Conservation (phyloP, 1,140 invertebrate genomes). For the Hetaerina americana region DNA sequence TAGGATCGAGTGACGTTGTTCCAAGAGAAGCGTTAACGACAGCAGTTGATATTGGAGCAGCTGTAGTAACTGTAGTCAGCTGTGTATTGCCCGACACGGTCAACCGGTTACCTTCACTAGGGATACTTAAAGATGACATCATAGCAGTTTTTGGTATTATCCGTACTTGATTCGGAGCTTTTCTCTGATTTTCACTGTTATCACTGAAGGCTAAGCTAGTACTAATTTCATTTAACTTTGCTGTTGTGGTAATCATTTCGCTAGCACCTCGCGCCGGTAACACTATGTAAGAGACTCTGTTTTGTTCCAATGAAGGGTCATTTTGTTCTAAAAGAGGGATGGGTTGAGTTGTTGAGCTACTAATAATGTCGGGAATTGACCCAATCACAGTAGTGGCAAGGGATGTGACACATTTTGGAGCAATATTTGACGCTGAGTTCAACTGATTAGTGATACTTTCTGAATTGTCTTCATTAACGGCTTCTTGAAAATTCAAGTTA, state of each 20-base stretch:
- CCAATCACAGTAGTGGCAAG: not conserved
- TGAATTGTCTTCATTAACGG: not conserved
- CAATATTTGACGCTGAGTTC: not conserved
- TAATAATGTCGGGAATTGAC: not conserved
- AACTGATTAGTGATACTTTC: constrained; percentile 1
- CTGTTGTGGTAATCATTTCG: not conserved
- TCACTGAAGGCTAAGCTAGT: not conserved
- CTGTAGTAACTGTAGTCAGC: not conserved
- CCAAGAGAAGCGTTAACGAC: not conserved
- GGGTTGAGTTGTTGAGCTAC: constrained; percentile 2
- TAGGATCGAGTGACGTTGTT: not conserved
- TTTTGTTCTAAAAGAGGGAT: not conserved
- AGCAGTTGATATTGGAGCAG: not conserved
- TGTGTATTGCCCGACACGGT: not conserved
- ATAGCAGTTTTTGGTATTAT: not conserved
- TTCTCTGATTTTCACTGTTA: not conserved
- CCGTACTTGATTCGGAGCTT: not conserved
- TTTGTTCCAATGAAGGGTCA: not conserved
- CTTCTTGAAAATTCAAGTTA: not conserved
- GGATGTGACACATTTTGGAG: not conserved
- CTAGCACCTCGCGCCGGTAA: constrained; percentile 2
- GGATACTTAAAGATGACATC: not conserved
- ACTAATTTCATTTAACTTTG: not conserved
- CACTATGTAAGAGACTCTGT: constrained; percentile 11
- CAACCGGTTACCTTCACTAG: not conserved